phyloP scores from a whole-genome alignment of 37 sponge, comb jelly and placozoan genomes.

The Chondrilla cf. caribensis region DNA sequence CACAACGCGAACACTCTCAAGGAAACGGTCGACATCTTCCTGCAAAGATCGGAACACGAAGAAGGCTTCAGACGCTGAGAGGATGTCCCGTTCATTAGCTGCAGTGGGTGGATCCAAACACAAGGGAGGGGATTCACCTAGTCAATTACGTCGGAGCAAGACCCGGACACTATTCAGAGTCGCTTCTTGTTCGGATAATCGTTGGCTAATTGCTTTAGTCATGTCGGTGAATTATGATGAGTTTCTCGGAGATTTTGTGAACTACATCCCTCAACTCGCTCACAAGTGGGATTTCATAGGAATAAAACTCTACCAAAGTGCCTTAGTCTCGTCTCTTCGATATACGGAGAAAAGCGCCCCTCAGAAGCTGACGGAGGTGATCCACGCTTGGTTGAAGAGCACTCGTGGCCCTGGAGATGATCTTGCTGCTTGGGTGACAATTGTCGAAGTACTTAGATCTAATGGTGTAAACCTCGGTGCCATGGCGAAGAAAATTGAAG shows the following conservation, averaged over 20 bases:
- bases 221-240: not conserved
- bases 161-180: too few relatives aligned
- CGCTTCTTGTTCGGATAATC: too few relatives aligned
- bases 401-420: not conserved
- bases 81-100: too few relatives aligned
- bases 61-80: too few relatives aligned
- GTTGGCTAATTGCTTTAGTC: too few relatives aligned
- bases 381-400: not conserved
- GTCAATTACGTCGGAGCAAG: too few relatives aligned
- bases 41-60: too few relatives aligned
- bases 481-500: not conserved
- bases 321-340: not conserved
- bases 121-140: too few relatives aligned
- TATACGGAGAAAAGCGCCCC: not conserved
- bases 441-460: not conserved
- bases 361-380: not conserved
- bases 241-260: not conserved
- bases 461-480: not conserved
- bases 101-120: too few relatives aligned
- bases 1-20: too few relatives aligned
- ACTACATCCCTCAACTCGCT: constrained; percentile 15
- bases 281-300: constrained; percentile 29
- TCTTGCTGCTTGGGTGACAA: not conserved
- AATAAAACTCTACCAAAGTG: constrained; percentile 6
- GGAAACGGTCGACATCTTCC: too few relatives aligned